A percentile compares a stretch with the other conserved stretches of the same genome.
phyloP scores from a whole-genome alignment of 2,113 vertebrate genomes.

The Himantopus leucocephalus region DNA sequence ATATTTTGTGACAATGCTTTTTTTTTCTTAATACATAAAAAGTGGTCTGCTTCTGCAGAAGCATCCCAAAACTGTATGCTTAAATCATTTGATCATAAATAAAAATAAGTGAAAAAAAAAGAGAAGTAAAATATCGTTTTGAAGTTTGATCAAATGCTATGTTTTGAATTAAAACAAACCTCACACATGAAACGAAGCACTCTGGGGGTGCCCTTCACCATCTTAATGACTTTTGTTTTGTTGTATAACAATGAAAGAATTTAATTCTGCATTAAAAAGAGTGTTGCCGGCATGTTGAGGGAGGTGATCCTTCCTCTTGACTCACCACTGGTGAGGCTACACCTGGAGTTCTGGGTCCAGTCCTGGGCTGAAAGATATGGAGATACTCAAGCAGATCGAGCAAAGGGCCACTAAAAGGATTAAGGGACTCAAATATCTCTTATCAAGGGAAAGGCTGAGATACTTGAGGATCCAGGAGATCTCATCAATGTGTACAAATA shows the following conservation, averaged over 20 bases:
- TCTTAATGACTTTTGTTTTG: not conserved
- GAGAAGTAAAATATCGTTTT: not conserved
- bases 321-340: not conserved
- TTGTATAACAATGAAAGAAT: not conserved
- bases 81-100: not conserved
- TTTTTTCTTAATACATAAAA: not conserved
- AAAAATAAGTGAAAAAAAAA: not conserved
- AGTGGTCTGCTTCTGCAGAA: not conserved
- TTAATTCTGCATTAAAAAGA: not conserved
- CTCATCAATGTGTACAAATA: not conserved
- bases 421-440: not conserved
- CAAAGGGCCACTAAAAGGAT: not conserved
- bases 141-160: not conserved
- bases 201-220: not conserved
- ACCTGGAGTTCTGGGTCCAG: not conserved
- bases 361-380: not conserved
- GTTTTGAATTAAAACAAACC: not conserved
- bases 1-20: not conserved
- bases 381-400: not conserved
- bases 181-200: not conserved
- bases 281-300: rapidly evolving
- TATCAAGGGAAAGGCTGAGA: not conserved
- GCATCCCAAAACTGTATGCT: not conserved
- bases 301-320: not conserved
- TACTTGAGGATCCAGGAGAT: not conserved